Evolutionary conservation across 2,888 invertebrate genomes (phyloP), one percentile per base, ranked within the genome.

Genomic region (Diarsia rubi): DNA sequence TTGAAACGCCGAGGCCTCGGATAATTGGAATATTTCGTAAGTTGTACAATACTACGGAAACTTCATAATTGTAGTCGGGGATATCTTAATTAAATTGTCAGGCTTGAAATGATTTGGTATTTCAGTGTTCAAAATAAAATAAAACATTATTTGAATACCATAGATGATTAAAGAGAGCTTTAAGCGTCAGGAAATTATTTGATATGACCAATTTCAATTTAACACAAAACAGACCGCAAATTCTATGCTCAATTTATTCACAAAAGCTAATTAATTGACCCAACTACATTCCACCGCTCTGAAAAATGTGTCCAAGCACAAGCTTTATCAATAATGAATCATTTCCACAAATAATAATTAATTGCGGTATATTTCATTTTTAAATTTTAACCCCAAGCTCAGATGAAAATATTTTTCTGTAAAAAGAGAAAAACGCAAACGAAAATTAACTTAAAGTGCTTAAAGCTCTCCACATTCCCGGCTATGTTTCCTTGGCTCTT

Each of bases 401-500:
- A 9, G 9, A 31, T 54, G 9, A 44, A 54, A 69, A 47, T 27
- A 24, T 19, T 37, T 5, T 27, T 16, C 5, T 37, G 44, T 49
- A 14, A 44, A 31, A 87, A 85, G 83, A 84, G 74, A 75, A 88
- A 86, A 88, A 83, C 82, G 83, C 80, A 89, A 90, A 91, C 90
- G 84, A 90, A 91, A 91, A 91, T 90, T 88, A 88, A 89, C 90
- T 91, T 91, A 90, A 91, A 89, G 86, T 89, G 88, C 89, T 87
- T 86, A 86, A 88, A 88, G 88, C 90, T 89, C 88, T 88, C 84
- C 86, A 92, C 91, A 90, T 89, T 87, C 85, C 86, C 86, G 83
- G 86, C 88, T 83, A 88, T 89, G 91, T 92, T 93, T 93, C 90
- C 89, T 91, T 92, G 88, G 89, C 91, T 93, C 90, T 92, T 91